These are phyloP conservation scores for Cheirogaleus medius DNA, from an alignment of 2,113 vertebrate genomes.

Conservation along the genomic window DNA sequence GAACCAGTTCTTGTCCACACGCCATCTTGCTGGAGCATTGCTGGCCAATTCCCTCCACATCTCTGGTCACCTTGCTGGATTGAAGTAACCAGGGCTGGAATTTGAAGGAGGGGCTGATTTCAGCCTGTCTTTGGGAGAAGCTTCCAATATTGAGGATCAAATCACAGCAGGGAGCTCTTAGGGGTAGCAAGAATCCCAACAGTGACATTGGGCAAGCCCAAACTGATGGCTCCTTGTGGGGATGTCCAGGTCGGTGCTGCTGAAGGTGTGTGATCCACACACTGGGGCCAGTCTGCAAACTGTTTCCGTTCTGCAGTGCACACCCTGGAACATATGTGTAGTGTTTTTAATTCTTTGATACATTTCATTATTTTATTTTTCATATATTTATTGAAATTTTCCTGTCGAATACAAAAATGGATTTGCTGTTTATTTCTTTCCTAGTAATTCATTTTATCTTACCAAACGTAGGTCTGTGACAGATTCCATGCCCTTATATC, in stretches of 20 bases:
- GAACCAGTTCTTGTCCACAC: neutral
- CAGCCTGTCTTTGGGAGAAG: neutral
- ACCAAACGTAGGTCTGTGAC: neutral
- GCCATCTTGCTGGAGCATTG: neutral
- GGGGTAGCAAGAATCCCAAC: neutral
- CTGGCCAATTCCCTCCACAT: neutral
- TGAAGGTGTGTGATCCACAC: no score
- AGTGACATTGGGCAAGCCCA: neutral
- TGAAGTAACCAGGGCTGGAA: neutral
- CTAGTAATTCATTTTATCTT: neutral
- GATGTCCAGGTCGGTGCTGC: neutral
- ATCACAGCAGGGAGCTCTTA: neutral
- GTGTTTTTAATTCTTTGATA: neutral
- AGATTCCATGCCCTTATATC: neutral
- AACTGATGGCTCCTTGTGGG: no score
- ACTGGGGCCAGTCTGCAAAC: neutral
- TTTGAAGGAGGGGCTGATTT: neutral
- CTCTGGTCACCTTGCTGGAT: no score
- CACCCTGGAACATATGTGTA: fast-evolving
- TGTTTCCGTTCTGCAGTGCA: neutral
- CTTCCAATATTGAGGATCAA: neutral
- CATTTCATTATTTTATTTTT: neutral
- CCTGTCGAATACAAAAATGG: neutral
- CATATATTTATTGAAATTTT: neutral
- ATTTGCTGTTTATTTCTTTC: neutral